phyloP scores from a whole-genome alignment of 2,113 vertebrate species.

The Cinclus mexicanus region DNA sequence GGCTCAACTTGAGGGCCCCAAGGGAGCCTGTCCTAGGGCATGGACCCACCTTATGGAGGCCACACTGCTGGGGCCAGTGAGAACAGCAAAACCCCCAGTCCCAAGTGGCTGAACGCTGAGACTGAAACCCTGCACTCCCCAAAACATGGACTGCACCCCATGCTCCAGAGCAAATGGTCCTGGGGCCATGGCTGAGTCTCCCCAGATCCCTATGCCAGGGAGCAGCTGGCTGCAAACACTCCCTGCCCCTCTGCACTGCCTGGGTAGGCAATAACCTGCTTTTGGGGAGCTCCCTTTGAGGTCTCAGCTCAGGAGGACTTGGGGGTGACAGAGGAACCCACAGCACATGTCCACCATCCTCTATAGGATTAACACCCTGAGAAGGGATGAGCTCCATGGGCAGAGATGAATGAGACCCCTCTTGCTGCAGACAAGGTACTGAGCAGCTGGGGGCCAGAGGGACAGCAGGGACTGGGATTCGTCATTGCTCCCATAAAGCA shows the following conservation, averaged over 20 bases:
- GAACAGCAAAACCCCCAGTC: not conserved
- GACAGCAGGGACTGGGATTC: not conserved
- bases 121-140: rapidly evolving
- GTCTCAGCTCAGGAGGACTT: not conserved
- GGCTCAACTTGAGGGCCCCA: rapidly evolving
- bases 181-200: not conserved
- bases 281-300: not conserved
- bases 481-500: not conserved
- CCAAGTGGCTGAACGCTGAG: not conserved
- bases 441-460: not conserved
- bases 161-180: not conserved
- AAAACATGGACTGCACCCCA: rapidly evolving
- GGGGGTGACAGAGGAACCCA: not conserved
- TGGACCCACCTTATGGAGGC: not conserved
- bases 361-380: not conserved
- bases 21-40: not conserved
- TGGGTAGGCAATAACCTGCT: not conserved
- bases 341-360: not conserved
- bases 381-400: not conserved
- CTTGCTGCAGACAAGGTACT: not conserved
- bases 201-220: too few species aligned
- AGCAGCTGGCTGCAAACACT: not conserved
- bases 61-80: rapidly evolving
- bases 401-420: not conserved
- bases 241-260: not conserved